Base-by-base conservation (phyloP, 2,888 invertebrate species). In the Pterostichus madidus region DNA sequence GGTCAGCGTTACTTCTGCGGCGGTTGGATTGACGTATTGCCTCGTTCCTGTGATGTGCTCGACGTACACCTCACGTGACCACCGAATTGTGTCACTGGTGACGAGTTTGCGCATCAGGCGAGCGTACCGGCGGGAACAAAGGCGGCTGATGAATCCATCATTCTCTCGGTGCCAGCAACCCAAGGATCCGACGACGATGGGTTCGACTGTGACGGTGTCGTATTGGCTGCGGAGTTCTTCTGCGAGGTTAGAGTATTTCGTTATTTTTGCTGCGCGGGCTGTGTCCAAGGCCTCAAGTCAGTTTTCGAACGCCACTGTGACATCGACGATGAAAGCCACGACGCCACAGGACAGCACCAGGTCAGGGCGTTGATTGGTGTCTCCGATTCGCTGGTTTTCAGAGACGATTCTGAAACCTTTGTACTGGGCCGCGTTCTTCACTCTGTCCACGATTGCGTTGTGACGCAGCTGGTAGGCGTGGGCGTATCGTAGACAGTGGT, bases 31-130 rank as follows among this genome's bases (percentile, higher is more conserved):
- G 2, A 71, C 46, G 71, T 73, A 73, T 15, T 80, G 80, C 24
- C 80, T 71, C 24, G 8, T 5, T 2, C 87, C 87, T 0, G 87
- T 85, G 5, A 88, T 83, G 77, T 88, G 88, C 44, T 88, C 87
- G 2, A 88, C 85, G 83, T 88, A 89, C 0, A 88, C 86, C 84
- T 88, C 87, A 4, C 88, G 80, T 7, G 86, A 86, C 87, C n/a
- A n/a, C n/a, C n/a, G n/a, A n/a, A n/a, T n/a, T n/a, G n/a, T n/a
- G n/a, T n/a, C n/a, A n/a, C n/a, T n/a, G n/a, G n/a, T n/a, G n/a
- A n/a, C n/a, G n/a, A n/a, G n/a, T n/a, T n/a, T n/a, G n/a, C n/a
- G n/a, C n/a, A n/a, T n/a, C n/a, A n/a, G n/a, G n/a, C n/a, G n/a
- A n/a, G n/a, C n/a, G n/a, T n/a, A n/a, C n/a, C n/a, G n/a, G n/a